These are phyloP conservation scores for Artemia franciscana DNA, from an alignment of 1,140 invertebrate species.

Conservation along the genomic window DNA sequence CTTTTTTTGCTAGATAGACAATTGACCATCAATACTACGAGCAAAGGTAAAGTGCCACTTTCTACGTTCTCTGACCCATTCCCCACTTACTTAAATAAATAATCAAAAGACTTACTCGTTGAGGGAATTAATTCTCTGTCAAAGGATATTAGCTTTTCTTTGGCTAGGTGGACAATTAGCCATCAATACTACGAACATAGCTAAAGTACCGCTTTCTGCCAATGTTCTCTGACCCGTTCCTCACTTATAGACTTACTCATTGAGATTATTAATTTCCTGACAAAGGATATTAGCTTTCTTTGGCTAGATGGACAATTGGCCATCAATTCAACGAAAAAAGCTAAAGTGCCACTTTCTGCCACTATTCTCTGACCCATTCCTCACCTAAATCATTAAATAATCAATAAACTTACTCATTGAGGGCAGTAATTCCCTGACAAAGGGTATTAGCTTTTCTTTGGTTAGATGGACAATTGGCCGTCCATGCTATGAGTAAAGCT, in stretches of 20 bases:
- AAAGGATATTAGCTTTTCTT: not conserved
- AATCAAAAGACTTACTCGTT: no score
- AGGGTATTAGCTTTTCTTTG: not conserved
- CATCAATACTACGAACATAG: not conserved
- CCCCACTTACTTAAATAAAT: no score
- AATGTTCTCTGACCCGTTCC: no score
- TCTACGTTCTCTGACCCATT: no score
- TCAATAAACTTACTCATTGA: no score
- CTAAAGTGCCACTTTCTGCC: not conserved
- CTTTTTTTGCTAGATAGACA: not conserved
- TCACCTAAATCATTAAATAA: no score
- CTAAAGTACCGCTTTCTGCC: not conserved
- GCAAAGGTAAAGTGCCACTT: no score
- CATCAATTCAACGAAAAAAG: not conserved
- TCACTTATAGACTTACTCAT: not conserved
- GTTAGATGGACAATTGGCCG: not conserved
- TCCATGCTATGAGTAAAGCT: not conserved
- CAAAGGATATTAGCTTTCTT: not conserved
- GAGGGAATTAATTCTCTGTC: no score
- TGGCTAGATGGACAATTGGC: not conserved
- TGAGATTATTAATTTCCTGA: not conserved
- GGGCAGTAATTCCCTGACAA: no score
- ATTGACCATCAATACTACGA: not conserved
- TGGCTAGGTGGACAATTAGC: not conserved
- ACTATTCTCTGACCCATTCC: no score